These are phyloP conservation scores for Cyphomyrus plagiostoma DNA, from an alignment of 2,113 vertebrate species.

Conservation along the genomic window DNA sequence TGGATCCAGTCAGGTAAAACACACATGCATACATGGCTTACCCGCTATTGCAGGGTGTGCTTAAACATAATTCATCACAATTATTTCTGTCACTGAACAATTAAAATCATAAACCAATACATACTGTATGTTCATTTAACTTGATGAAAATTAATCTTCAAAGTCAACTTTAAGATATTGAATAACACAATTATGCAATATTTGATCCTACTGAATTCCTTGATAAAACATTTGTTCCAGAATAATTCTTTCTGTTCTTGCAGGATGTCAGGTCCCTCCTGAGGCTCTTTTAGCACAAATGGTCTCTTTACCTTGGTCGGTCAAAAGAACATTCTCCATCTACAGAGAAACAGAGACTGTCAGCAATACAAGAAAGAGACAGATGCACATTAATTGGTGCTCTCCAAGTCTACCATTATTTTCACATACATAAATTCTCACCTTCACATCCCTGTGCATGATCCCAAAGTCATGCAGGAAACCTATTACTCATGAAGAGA, in stretches of 20 bases:
- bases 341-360: slow-evolving; percentile 47
- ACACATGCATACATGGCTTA: not conserved
- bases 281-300: not conserved
- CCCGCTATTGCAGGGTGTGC: not conserved
- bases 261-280: not conserved
- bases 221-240: not conserved
- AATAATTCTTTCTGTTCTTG: not conserved
- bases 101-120: not conserved
- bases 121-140: not conserved
- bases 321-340: slow-evolving; percentile 95
- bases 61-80: not conserved
- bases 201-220: not conserved
- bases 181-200: not conserved
- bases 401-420: not conserved
- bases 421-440: slow-evolving; percentile 36
- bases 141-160: not conserved
- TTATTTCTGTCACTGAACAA: not conserved
- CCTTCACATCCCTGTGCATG: slow-evolving; percentile 90
- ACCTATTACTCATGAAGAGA: slow-evolving; percentile 50
- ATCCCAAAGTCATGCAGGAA: slow-evolving; percentile 89
- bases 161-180: not conserved
- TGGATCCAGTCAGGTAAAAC: slow-evolving; percentile 41
- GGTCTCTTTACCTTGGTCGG: slow-evolving; percentile 72
- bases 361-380: not conserved
- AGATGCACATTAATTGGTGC: not conserved